Conservation (phyloP, 2,113 vertebrate genomes). For the Himantopus leucocephalus region DNA sequence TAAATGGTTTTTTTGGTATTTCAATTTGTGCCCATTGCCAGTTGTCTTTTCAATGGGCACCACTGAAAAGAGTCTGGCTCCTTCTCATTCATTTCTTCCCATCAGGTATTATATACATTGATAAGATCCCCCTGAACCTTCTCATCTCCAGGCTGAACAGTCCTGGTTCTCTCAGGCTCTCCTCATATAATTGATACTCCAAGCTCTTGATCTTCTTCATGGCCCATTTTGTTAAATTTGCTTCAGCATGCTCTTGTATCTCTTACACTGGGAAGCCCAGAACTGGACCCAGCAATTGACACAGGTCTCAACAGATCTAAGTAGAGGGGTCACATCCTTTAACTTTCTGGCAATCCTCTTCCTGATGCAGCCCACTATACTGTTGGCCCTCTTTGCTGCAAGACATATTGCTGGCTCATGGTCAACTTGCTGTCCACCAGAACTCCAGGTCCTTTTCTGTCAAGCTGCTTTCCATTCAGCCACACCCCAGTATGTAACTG, state of each 20-base stretch:
- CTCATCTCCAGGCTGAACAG: not conserved
- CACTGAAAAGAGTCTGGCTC: not conserved
- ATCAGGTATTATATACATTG: not conserved
- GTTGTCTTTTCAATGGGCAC: not conserved
- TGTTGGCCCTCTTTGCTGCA: not conserved
- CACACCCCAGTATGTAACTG: not conserved
- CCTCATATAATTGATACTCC: not conserved
- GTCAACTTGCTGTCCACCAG: not conserved
- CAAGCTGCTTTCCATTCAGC: not conserved
- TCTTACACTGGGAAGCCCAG: not conserved
- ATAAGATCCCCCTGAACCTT: not conserved
- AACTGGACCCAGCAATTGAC: not conserved
- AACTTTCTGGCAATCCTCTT: not conserved
- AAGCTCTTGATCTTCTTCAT: not conserved
- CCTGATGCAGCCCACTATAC: not conserved
- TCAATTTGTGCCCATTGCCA: not conserved
- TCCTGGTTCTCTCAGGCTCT: not conserved
- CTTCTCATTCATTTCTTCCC: not conserved
- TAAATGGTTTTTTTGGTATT: not conserved
- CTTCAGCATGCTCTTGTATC: not conserved
- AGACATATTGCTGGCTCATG: not conserved
- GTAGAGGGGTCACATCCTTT: not conserved
- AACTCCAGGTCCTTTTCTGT: not conserved
- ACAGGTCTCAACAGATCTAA: not conserved
- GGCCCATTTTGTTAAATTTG: not conserved